These are phyloP conservation scores for Clarias batrachus DNA, from an alignment of 2,113 vertebrate species.

Conservation along the genomic window DNA sequence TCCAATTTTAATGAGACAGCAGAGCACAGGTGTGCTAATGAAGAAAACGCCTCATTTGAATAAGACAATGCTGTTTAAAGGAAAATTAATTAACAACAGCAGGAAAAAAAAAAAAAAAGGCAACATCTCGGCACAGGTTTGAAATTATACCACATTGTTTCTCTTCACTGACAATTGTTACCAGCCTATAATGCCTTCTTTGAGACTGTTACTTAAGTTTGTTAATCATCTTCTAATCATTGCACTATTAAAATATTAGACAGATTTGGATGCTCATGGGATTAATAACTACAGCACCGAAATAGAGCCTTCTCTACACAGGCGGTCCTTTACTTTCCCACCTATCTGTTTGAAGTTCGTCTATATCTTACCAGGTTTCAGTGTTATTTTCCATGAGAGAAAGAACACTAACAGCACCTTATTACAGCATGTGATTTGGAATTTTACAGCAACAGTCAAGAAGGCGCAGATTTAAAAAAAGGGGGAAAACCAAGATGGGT, in stretches of 20 bases:
- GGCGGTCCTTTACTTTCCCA: not conserved
- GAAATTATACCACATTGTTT: slow-evolving; percentile 54
- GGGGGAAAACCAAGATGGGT: slow-evolving; percentile 51
- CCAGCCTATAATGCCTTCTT: slow-evolving; percentile 31
- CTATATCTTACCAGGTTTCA: slow-evolving; percentile 49
- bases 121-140: slow-evolving; percentile 46
- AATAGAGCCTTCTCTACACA: not conserved
- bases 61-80: slow-evolving; percentile 64
- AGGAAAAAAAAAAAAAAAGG: slow-evolving; percentile 44
- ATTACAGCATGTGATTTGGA: slow-evolving; percentile 44
- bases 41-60: slow-evolving; percentile 71
- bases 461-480: slow-evolving; percentile 24
- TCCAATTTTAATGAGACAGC: slow-evolving; percentile 73
- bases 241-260: slow-evolving; percentile 33
- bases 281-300: slow-evolving; percentile 27
- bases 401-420: slow-evolving; percentile 35
- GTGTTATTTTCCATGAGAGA: slow-evolving; percentile 40
- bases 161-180: slow-evolving; percentile 30
- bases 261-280: slow-evolving; percentile 11
- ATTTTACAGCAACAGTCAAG: slow-evolving; percentile 43
- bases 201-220: slow-evolving; percentile 45
- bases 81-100: slow-evolving; percentile 64
- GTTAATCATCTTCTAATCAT: slow-evolving; percentile 46
- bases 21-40: slow-evolving; percentile 76
- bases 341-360: slow-evolving; percentile 32